These are phyloP conservation scores for Bellardia pandia DNA, from an alignment of 2,888 invertebrate genomes.

Conservation along the genomic window DNA sequence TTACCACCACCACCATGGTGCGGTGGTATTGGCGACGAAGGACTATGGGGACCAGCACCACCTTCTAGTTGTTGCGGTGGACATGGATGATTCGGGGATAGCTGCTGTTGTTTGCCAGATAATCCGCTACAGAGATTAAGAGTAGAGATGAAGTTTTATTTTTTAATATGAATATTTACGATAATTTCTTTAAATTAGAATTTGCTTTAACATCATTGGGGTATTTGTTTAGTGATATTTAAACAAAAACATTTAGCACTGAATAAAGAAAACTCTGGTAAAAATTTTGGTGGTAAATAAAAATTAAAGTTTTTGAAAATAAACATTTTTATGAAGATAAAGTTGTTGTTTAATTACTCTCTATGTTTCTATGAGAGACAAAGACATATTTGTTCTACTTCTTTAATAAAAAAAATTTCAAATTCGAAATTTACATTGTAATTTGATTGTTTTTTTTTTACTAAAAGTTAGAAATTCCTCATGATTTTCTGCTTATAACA, in stretches of 20 bases:
- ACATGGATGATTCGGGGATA: constrained; percentile 80
- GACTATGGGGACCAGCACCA: constrained; percentile 74
- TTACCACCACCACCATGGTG: constrained; percentile 78
- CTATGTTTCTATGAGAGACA: too few relatives aligned
- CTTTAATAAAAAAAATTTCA: too few relatives aligned
- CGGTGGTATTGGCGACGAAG: constrained; percentile 77
- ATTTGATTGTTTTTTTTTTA: too few relatives aligned
- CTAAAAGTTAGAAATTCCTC: too few relatives aligned
- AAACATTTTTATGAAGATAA: too few relatives aligned
- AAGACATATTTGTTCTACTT: too few relatives aligned
- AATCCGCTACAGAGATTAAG: constrained; percentile 78
- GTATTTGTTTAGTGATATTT: not conserved
- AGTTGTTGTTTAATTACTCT: too few relatives aligned
- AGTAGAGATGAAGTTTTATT: constrained; percentile 45
- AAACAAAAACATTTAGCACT: constrained; percentile 27
- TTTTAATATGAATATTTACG: constrained; percentile 23
- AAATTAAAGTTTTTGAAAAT: not conserved
- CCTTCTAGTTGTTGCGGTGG: constrained; percentile 77
- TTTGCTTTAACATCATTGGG: constrained; percentile 40
- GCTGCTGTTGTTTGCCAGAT: constrained; percentile 79
- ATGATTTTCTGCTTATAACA: too few relatives aligned
- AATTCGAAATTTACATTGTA: too few relatives aligned
- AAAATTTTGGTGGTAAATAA: not conserved
- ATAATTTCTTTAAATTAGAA: constrained; percentile 21
- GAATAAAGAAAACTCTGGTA: not conserved